Base-by-base conservation (phyloP, 2,888 invertebrate species). In the Agelastica alni region DNA sequence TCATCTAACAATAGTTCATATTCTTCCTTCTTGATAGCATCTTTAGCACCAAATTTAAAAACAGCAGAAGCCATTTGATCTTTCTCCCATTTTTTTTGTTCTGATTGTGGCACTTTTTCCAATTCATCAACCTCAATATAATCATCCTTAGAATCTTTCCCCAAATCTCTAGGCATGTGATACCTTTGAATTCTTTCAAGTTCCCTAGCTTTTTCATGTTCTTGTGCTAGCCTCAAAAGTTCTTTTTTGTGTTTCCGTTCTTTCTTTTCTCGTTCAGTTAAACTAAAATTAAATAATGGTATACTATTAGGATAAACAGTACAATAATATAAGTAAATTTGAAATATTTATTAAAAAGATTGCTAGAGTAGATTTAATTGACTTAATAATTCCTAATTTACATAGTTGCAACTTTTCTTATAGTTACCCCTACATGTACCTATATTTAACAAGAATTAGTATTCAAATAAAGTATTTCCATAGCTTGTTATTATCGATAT, bases 81-180 rank as follows among this genome's bases (percentile, higher is more conserved):
- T 55, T 96, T 93, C 77, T 99, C 98, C 98, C 98, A 99, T 80
- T 94, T 94, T 65, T 88, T 87, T 77, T 92, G 92, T 66, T 92
- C 92, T 0, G 89, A 90, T 71, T 90, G 88, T 0, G 89, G 89
- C 58, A 87, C 80, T 67, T 87, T 88, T 74, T 97, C 96, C 62
- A 85, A 82, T 64, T 93, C 92, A 77, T 93, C 93, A 20, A 91
- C 87, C 79, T 93, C 93, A 58, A 90, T 81, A 77, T 91, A 91
- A 68, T 88, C 86, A 47, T 85, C 84, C 79, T 74, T 64, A 72
- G 85, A 84, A 57, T 85, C 85, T 70, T 89, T 89, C n/a, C 87
- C 87, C 68, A 88, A 79, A 73, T 91, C 95, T 67, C 88, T 85
- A 0, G 97, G 97, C 89, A 98, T 96, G 66, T 88, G 91, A 79